These are phyloP conservation scores for Drosophila pseudoananassae DNA, from an alignment of 1,140 invertebrate species.

Conservation along the genomic window DNA sequence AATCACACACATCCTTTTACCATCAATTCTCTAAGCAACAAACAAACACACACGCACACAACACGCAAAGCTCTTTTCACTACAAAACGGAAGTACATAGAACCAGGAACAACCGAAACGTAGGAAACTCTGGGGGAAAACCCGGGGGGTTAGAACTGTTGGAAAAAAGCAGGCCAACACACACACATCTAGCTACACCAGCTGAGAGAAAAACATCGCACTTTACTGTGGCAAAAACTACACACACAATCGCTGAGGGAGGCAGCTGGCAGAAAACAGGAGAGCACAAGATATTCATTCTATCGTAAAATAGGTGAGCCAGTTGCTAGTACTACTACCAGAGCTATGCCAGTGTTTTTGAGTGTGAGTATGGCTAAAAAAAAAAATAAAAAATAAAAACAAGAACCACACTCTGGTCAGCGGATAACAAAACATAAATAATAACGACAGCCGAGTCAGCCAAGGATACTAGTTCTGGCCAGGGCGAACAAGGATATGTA, in stretches of 20 bases:
- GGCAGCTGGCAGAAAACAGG: constrained; percentile 30
- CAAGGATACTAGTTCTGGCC: constrained; percentile 32
- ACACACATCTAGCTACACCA: constrained; percentile 28
- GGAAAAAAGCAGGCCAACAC: constrained; percentile 46
- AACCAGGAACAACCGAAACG: constrained; percentile 67
- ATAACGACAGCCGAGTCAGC: constrained; percentile 69
- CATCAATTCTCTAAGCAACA: constrained; percentile 81
- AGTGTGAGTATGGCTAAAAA: constrained; percentile 23
- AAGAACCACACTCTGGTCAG: constrained; percentile 78
- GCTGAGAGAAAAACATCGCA: constrained; percentile 67
- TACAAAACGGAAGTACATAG: constrained; percentile 80
- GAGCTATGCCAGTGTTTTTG: background rate
- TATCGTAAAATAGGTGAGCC: constrained; percentile 81
- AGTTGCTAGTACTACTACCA: background rate
- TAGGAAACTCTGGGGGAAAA: constrained; percentile 40
- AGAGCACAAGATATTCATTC: constrained; percentile 78
- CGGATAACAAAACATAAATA: constrained; percentile 83
- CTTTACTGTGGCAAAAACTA: constrained; percentile 74
- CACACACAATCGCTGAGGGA: constrained; percentile 45
- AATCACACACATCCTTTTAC: constrained; percentile 82
- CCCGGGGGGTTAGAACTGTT: constrained; percentile 32
- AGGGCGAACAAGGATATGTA: constrained; percentile 10
- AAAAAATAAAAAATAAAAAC: constrained; percentile 34
- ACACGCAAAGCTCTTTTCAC: constrained; percentile 81
- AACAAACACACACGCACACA: constrained; percentile 72